Percentiles rank a stretch among this genome's conserved stretches.
phyloP scores from a whole-genome alignment of 2,113 vertebrate species.

The Apodemus speciosus region DNA sequence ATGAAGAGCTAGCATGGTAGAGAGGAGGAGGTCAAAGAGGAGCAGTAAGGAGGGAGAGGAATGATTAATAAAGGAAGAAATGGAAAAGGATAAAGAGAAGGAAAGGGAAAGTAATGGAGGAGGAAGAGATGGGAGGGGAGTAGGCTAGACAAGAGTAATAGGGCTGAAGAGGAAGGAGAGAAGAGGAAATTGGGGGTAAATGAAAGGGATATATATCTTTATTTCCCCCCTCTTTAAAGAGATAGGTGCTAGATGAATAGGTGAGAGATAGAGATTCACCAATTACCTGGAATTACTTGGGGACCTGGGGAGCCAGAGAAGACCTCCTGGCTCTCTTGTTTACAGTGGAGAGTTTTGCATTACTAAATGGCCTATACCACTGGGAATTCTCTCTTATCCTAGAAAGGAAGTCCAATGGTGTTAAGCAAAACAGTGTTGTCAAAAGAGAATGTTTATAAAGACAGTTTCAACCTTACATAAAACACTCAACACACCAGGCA shows the following conservation, averaged over 20 bases:
- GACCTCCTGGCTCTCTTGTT: not conserved
- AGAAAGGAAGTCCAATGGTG: not conserved
- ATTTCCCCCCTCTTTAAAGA: too few relatives aligned
- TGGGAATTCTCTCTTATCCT: not conserved
- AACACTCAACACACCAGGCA: not conserved
- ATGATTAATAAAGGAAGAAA: not conserved
- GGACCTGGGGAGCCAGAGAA: not conserved
- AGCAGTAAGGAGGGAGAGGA: too few relatives aligned
- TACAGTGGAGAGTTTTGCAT: not conserved
- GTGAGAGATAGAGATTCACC: too few relatives aligned
- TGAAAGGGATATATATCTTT: too few relatives aligned
- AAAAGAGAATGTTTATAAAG: not conserved
- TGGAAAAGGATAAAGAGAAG: too few relatives aligned
- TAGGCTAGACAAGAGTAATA: not conserved
- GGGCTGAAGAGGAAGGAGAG: accelerated
- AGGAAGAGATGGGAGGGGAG: not conserved
- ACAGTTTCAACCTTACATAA: not conserved
- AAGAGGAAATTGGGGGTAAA: too few relatives aligned
- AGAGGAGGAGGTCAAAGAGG: not conserved
- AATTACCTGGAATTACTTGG: not conserved
- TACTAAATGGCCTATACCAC: not conserved
- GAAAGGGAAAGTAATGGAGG: too few relatives aligned
- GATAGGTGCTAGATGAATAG: too few relatives aligned
- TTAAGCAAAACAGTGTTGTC: not conserved
- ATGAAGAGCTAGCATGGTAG: accelerated